Conservation (phyloP, 1,140 invertebrate genomes). For the Argopecten irradians region DNA sequence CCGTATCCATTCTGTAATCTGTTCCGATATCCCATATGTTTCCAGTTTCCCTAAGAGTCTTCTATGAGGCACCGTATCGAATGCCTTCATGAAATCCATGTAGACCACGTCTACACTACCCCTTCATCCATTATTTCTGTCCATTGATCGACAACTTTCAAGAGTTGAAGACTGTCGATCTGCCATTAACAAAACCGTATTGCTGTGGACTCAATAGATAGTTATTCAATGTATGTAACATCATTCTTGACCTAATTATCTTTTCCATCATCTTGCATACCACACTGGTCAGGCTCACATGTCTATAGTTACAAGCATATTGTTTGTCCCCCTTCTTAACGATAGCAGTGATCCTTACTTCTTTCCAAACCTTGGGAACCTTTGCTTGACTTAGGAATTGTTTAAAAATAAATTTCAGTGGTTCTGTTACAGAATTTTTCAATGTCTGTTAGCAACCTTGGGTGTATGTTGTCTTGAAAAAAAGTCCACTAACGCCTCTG, state of each 20-base stretch:
- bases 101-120: not conserved
- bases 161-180: slow-evolving; percentile 24
- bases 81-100: too few species aligned
- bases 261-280: slow-evolving; percentile 37
- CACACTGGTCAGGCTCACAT: slow-evolving; percentile 38
- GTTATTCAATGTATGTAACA: not conserved
- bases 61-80: slow-evolving; percentile 37
- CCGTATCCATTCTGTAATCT: slow-evolving; percentile 42
- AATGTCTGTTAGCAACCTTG: too few species aligned
- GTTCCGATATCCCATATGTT: slow-evolving; percentile 24
- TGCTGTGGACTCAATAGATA: slow-evolving; percentile 19
- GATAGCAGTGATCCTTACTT: too few species aligned
- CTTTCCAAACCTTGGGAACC: too few species aligned
- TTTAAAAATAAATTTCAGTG: too few species aligned
- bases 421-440: too few species aligned
- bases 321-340: slow-evolving; percentile 36
- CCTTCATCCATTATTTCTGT: slow-evolving; percentile 13
- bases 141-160: not conserved
- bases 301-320: slow-evolving; percentile 32
- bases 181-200: slow-evolving; percentile 45
- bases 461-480: too few species aligned
- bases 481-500: not conserved
- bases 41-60: slow-evolving; percentile 32
- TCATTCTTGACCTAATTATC: not conserved
- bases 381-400: too few species aligned